Conservation (phyloP, 2,113 vertebrate species). For the Camelus bactrianus region DNA sequence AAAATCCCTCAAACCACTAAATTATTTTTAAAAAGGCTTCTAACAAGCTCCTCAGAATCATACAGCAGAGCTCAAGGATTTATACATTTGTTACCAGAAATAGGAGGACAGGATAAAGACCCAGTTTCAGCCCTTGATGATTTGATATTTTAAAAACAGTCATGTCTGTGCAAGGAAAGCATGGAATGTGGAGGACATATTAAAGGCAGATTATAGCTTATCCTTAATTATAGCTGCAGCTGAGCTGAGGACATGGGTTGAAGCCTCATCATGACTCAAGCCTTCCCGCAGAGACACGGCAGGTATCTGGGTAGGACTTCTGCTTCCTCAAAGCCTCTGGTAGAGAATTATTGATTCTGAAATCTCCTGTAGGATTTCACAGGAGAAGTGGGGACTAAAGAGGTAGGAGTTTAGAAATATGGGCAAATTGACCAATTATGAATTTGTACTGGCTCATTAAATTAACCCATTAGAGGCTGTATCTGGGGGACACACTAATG, state of each 20-base stretch:
- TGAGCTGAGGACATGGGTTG: constrained; percentile 39
- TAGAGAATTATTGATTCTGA: constrained; percentile 70
- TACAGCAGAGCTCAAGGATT: constrained; percentile 60
- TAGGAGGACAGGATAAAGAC: constrained; percentile 55
- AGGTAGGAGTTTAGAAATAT: constrained; percentile 56
- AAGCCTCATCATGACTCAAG: constrained; percentile 25
- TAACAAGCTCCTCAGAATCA: constrained; percentile 50
- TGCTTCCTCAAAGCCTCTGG: background rate
- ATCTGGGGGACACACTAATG: background rate
- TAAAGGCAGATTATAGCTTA: constrained; percentile 78
- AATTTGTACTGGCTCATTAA: background rate
- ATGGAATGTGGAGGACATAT: constrained; percentile 54
- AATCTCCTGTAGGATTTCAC: constrained; percentile 37
- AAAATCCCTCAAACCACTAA: constrained; percentile 61
- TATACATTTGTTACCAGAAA: constrained; percentile 64
- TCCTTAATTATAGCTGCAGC: constrained; percentile 74
- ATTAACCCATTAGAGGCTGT: constrained; percentile 49
- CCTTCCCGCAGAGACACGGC: constrained; percentile 34
- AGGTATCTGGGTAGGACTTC: background rate
- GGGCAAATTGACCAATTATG: constrained; percentile 38
- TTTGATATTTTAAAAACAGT: constrained; percentile 52
- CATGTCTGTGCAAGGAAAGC: constrained; percentile 22
- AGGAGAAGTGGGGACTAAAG: background rate
- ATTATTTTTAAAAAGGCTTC: constrained; percentile 69
- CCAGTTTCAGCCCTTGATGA: background rate